Conservation (phyloP, 30 jellyfish, hydroid and myxozoan species). For the Hydra vulgaris region DNA sequence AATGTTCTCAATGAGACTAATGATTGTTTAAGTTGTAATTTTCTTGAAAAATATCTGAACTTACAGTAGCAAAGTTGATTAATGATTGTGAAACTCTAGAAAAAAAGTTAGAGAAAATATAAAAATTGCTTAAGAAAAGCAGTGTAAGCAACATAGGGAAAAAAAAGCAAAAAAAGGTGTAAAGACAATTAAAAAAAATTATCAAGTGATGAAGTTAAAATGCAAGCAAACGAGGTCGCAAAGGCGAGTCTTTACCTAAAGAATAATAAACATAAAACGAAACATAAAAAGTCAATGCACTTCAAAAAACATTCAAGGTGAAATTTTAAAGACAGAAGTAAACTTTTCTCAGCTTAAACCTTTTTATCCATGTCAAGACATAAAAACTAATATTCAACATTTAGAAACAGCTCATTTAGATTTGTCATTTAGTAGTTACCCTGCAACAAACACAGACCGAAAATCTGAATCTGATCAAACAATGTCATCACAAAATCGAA, state of each 20-base stretch:
- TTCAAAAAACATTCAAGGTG: not conserved
- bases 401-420: not conserved
- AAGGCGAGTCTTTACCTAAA: not conserved
- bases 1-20: not conserved
- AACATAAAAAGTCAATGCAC: not conserved
- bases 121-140: not conserved
- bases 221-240: not conserved
- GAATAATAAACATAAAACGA: not conserved
- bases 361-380: too few relatives aligned
- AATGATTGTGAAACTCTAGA: too few relatives aligned
- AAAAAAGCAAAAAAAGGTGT: not conserved
- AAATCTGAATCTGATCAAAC: not conserved
- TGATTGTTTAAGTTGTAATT: not conserved
- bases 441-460: not conserved
- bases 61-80: too few relatives aligned
- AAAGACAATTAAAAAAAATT: not conserved
- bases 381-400: not conserved
- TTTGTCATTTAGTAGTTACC: not conserved
- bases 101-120: not conserved
- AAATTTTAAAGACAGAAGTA: not conserved
- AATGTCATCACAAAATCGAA: not conserved
- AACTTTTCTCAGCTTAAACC: not conserved
- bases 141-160: not conserved
- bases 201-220: not conserved
- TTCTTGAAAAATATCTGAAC: not conserved